Base-by-base conservation (phyloP, 2,113 vertebrate species). In the Chaenocephalus aceratus region DNA sequence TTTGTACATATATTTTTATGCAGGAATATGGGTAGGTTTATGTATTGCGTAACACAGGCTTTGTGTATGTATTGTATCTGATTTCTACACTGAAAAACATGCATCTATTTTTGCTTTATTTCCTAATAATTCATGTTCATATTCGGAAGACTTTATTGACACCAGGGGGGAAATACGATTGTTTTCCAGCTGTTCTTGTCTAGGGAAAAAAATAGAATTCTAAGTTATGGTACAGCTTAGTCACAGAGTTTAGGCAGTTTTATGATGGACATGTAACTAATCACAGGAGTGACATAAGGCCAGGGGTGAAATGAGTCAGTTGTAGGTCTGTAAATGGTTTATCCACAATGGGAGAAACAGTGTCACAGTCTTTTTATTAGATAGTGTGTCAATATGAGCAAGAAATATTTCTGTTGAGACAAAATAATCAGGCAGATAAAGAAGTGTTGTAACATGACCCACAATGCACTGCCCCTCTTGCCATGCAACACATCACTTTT, bases 371-470 rank as follows among this genome's bases (percentile, higher is more conserved):
- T 5, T 76, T n/a, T 41, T 11, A 41, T 60, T 6, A 30, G 13
- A 51, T 62, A 26, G 49, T 12, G 12, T 79, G 21, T 8, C 34
- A 60, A 26, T 13, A 18, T 18, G 13, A 15, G 0, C 14, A 18
- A 34, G 36, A 58, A 44, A 62, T 57, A 1, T 63, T 86, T 74
- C 16, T 67, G 62, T 13, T 77, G 62, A 73, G 52, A 85, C 67
- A 56, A 84, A 34, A 77, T 41, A 45, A 57, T 36, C 44, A 16
- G 8, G 51, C 83, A 90, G 75, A 88, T 75, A 68, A 73, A 79
- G 11, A 68, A 1, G 21, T 9, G 16, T 58, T 68, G 8, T 87
- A 69, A 61, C 14, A 34, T 48, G 83, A 82, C 34, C 18, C 52
- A 56, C 2, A 52, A 65, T 34, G 12, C 9, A 16, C n/a, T 61